phyloP scores from a whole-genome alignment of 2,888 invertebrate species.

The Scaptomyza caliginosa region DNA sequence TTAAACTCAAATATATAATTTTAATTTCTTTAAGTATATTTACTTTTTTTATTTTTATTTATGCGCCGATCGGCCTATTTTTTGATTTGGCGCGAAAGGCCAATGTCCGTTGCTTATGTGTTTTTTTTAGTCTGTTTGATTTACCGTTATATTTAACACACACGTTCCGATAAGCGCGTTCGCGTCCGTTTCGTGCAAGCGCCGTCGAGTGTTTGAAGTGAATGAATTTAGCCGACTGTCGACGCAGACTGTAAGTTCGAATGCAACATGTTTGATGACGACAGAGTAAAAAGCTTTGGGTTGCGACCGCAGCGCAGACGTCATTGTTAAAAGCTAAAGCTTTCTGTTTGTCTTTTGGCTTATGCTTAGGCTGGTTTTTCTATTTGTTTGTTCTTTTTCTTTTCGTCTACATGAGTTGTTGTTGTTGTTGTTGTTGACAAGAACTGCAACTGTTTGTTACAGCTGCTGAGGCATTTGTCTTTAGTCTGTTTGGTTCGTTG shows the following conservation, averaged over 20 bases:
- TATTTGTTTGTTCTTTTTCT: neutral
- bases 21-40: neutral
- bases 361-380: conserved; percentile 4
- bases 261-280: conserved; percentile 66
- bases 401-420: too few species aligned
- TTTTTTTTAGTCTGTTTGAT: neutral
- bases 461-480: conserved; percentile 47
- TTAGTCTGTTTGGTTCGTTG: conserved; percentile 2
- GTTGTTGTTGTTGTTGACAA: neutral
- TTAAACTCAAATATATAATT: conserved; percentile 7
- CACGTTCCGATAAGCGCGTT: conserved; percentile 53
- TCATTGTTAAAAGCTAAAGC: conserved; percentile 59
- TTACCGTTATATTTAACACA: neutral
- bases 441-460: conserved; percentile 61
- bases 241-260: neutral
- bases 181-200: conserved; percentile 76
- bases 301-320: conserved; percentile 30
- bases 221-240: conserved; percentile 15
- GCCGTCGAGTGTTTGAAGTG: conserved; percentile 69
- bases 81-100: conserved; percentile 25
- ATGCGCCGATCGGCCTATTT: neutral
- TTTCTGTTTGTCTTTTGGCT: conserved; percentile 26
- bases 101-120: conserved; percentile 29
- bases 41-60: neutral
- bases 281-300: conserved; percentile 77